phyloP scores from a whole-genome alignment of 2,888 invertebrate species.

The Sinohyriopsis cumingii region DNA sequence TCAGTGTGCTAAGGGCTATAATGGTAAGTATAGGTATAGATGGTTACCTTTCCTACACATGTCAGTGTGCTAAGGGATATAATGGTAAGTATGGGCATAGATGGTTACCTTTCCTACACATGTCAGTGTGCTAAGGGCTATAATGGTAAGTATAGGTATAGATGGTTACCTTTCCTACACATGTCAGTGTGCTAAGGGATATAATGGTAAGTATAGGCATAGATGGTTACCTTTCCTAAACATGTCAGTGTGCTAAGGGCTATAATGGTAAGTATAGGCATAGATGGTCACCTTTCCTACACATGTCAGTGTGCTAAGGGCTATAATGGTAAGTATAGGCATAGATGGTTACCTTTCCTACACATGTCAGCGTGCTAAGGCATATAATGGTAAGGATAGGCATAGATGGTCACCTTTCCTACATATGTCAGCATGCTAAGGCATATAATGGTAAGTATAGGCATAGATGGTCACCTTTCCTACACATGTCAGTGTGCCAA shows the following conservation, averaged over 20 bases:
- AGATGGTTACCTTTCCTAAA: constrained; percentile 86
- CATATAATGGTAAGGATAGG: constrained; percentile 40
- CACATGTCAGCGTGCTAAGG: constrained; percentile 36
- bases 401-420: constrained; percentile 88
- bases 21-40: constrained; percentile 83
- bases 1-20: constrained; percentile 29
- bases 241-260: constrained; percentile 31
- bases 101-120: constrained; percentile 84
- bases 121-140: constrained; percentile 35
- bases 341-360: constrained; percentile 88
- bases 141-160: constrained; percentile 77
- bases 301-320: constrained; percentile 32
- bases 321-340: too few relatives aligned
- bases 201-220: too few relatives aligned
- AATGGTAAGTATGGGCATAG: too few relatives aligned
- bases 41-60: constrained; percentile 82
- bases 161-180: constrained; percentile 86
- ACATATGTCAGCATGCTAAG: constrained; percentile 61
- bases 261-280: too few relatives aligned
- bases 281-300: constrained; percentile 87
- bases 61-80: constrained; percentile 32
- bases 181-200: constrained; percentile 35
- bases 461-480: constrained; percentile 85
- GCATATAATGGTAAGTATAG: constrained; percentile 35
- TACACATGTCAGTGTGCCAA: constrained; percentile 72